Base-by-base conservation (phyloP, 2,797 vertebrate species). In the Poeciliopsis turneri region DNA sequence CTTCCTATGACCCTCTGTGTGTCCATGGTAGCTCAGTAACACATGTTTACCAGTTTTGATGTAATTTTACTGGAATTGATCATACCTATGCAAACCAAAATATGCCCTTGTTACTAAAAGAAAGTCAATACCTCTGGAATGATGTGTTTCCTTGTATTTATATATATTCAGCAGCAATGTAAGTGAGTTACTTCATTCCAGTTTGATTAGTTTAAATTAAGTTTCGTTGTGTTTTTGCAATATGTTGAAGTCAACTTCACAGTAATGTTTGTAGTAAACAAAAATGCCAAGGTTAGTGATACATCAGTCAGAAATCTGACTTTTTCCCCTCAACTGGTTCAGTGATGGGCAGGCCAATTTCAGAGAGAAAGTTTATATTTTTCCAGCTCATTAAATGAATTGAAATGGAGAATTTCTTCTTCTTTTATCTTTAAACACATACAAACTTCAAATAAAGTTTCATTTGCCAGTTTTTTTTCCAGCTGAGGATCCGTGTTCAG, bases 21-120 rank as follows among this genome's bases (percentile, higher is more conserved):
- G 0, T 74, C 75, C 25, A 12, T 36, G 69, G 76, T 20, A 74
- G 79, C 71, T 70, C n/a, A 74, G 28, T 33, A 76, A 81, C 41
- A 33, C n/a, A 61, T 59, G 33, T 79, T 68, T 30, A 39, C 71
- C 15, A 80, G 30, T 73, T 72, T 10, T 25, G 9, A 30, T 25
- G 30, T 13, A 23, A 75, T 64, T 46, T 57, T 66, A 51, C 57
- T 72, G 13, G 2, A 76, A 36, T 74, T 72, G 43, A 72, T 82
- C 39, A 72, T n/a, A 33, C 61, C 53, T 23, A 45, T 28, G 16
- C 47, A 57, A 82, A 53, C 39, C 39, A 68, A 81, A 77, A 81
- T n/a, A 39, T 43, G 25, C 51, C 53, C 25, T 28, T 11, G 7
- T 45, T 57, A 28, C 55, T 74, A 2, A 53, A 43, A 74, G 25